Evolutionary conservation across 2,113 vertebrate genomes (phyloP), one percentile per base, ranked within the genome.

Genomic region (Heterochromis multidens): DNA sequence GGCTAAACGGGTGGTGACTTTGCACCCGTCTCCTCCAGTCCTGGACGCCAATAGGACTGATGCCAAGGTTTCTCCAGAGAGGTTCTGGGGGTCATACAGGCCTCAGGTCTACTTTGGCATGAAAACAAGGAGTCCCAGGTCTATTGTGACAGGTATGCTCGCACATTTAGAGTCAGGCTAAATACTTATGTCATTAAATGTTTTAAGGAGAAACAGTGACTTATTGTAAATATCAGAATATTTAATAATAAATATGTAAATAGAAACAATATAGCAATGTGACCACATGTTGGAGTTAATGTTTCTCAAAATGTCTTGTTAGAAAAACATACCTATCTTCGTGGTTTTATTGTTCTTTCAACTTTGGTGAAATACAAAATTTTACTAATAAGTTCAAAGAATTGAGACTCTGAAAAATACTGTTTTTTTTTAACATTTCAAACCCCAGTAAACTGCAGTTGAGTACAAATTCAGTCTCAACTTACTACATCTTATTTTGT

Each of bases 51-150:
- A 97, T 43, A 96, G 97, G 86, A 96, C 95, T 80, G 95, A 94
- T n/a, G 92, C 97, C 0, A 79, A 90, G 2, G 96, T 96, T 25
- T 93, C 97, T 1, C 96, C 97, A 0, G 90, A 91, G 6, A 95
- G 95, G 79, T 99, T 98, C 89, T 99, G 98, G 98, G 98, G 98
- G 74, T 97, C 98, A 2, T 99, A 99, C 91, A 96, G 98, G 23
- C 98, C 98, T 1, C 97, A 99, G 79, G 96, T 99, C 13, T 99
- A 98, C 91, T 97, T 99, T 54, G 98, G 98, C 46, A 99, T 99
- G 98, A 99, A 99, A 95, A 97, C 98, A 2, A 97, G 98, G 88
- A 99, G 97, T 92, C 95, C 97, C 0, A 95, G 87, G 6, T 95
- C 98, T 0, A 94, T 97, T 4, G 97, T 98, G 46, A 97, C 97